A percentile compares a stretch with the other conserved stretches of the same genome.
phyloP scores from a whole-genome alignment of 2,113 vertebrate genomes.

The Rhipidura dahli region DNA sequence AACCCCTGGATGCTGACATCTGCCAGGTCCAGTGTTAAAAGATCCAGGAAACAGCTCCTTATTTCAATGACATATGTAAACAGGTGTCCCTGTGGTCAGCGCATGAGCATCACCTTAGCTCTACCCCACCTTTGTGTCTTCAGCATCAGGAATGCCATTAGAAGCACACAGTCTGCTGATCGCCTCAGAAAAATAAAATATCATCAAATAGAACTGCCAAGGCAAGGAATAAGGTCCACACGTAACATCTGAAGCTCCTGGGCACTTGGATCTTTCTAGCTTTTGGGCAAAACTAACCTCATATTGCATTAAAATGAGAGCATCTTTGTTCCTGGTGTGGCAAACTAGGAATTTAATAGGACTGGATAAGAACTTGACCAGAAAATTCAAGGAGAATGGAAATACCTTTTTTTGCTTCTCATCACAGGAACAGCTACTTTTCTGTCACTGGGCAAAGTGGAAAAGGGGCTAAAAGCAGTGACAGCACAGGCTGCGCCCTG shows the following conservation, averaged over 20 bases:
- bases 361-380: background rate
- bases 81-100: background rate
- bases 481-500: background rate
- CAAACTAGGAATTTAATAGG: background rate
- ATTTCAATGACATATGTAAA: background rate
- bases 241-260: background rate
- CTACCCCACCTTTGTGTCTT: background rate
- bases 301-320: background rate
- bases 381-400: background rate
- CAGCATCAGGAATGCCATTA: background rate
- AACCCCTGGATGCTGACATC: accelerated
- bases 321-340: background rate
- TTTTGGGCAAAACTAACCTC: background rate
- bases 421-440: background rate
- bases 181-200: background rate
- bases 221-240: background rate
- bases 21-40: background rate
- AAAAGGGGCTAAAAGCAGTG: background rate
- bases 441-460: background rate
- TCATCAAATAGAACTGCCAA: background rate
- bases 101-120: background rate
- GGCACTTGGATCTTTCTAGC: background rate
- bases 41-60: background rate
- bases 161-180: background rate
- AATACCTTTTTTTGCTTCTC: background rate